A percentile compares a stretch with the other conserved stretches of the same genome.
phyloP scores from a whole-genome alignment of 2,113 vertebrate genomes.

The Polyodon spathula region DNA sequence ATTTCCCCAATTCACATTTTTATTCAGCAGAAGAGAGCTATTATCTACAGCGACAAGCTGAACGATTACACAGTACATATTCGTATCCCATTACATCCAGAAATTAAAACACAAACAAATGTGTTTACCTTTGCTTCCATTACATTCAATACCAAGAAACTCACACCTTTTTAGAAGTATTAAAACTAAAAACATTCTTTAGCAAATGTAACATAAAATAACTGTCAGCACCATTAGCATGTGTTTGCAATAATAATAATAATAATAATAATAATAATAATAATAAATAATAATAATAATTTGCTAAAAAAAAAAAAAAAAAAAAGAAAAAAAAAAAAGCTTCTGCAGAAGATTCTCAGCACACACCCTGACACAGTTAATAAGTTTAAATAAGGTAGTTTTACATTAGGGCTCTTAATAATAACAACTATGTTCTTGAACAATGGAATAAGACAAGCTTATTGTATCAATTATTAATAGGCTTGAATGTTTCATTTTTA shows the following conservation, averaged over 20 bases:
- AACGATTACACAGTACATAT: conserved; percentile 20
- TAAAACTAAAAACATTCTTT: conserved; percentile 32
- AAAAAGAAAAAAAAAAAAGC: conserved; percentile 22
- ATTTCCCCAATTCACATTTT: conserved; percentile 9
- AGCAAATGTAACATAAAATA: conserved; percentile 47
- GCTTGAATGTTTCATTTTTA: neutral
- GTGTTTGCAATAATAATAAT: conserved; percentile 57
- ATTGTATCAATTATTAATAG: neutral
- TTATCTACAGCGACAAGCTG: conserved; percentile 20
- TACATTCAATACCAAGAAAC: conserved; percentile 22
- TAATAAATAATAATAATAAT: too few species aligned
- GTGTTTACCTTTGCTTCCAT: conserved; percentile 5
- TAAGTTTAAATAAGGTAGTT: conserved; percentile 16
- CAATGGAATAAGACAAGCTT: conserved; percentile 14
- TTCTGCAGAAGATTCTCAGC: conserved; percentile 15
- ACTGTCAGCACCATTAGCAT: conserved; percentile 49
- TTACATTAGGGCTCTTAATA: conserved; percentile 18
- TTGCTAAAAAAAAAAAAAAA: too few species aligned
- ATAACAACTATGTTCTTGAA: conserved; percentile 20
- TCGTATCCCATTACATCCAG: conserved; percentile 19
- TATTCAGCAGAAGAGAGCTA: conserved; percentile 16
- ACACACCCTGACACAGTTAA: conserved; percentile 16
- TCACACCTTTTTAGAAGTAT: conserved; percentile 9
- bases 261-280: too few species aligned
- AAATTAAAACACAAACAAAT: conserved; percentile 21